Evolutionary conservation across 2,888 invertebrate species (phyloP).

Genomic region (Pyrrhia umbra): DNA sequence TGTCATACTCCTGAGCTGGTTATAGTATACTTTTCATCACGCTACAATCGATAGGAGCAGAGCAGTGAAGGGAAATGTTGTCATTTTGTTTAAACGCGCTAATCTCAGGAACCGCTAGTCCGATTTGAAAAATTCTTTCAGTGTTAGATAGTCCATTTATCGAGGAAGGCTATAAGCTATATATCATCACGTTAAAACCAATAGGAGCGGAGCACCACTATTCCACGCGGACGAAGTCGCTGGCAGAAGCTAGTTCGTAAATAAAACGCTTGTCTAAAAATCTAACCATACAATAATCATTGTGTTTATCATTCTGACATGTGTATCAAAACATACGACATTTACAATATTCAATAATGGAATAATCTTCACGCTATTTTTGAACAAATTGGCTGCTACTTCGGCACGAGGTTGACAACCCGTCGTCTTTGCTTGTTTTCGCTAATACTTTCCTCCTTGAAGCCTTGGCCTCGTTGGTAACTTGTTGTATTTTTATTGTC

Average conservation of each 20-base stretch:
- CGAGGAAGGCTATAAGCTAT: no score
- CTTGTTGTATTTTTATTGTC: not conserved
- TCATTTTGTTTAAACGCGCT: no score
- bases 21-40: no score
- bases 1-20: no score
- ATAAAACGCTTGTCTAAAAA: not conserved
- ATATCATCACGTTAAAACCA: no score
- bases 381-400: constrained; percentile 30
- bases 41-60: no score
- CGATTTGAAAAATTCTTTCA: no score
- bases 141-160: no score
- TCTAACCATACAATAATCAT: constrained; percentile 5
- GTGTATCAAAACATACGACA: constrained; percentile 17
- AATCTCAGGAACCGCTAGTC: no score
- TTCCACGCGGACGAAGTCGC: no score
- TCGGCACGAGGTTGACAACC: constrained; percentile 29
- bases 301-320: constrained; percentile 8
- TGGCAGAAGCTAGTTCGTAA: not conserved
- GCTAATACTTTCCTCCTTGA: constrained; percentile 24
- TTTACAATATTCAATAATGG: constrained; percentile 14
- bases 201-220: no score
- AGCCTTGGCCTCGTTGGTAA: constrained; percentile 17
- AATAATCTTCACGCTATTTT: constrained; percentile 33
- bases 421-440: constrained; percentile 6
- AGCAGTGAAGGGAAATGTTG: no score